Evolutionary conservation across 2,888 invertebrate species (phyloP), one percentile per base, ranked within the genome.

Genomic region (Listrodromus nycthemerus): DNA sequence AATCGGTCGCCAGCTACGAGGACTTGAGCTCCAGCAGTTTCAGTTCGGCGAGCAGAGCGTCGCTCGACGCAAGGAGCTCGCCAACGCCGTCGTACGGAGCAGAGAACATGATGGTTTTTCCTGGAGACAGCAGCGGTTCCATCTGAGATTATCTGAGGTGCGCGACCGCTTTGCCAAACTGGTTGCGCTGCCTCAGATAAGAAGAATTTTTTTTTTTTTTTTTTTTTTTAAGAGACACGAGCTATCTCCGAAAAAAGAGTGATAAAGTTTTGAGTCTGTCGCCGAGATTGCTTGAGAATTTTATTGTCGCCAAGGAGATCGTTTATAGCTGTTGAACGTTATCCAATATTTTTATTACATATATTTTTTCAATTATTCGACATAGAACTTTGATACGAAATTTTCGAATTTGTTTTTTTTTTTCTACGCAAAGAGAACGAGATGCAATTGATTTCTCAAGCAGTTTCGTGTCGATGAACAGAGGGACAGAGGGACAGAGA

Each of bases 11-110:
- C 30, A 94, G 93, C 85, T 93, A 91, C 86, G 97, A 97, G 92
- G 97, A 97, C 91, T 94, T 97, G 70, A 97, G 97, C 92, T 96
- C 97, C 48, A 97, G 97, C 93, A 97, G 97, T 93, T 96, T 97
- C 90, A 97, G 97, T 91, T 97, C 97, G 0, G 96, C 96, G 13
- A 97, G 97, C 89, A 95, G 97, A 75, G 96, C 97, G 16, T 97
- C 97, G 0, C 94, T 96, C 73, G 96, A 96, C 90, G 95, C 96
- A 7, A 95, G 96, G 66, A 95, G 96, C 33, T 96, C 96, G 21
- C 97, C 97, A 33, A 96, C 97, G 2, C 96, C 97, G 33, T 97
- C 96, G 88, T 96, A 96, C 92, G 96, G 96, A 88, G 96, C 96
- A 74, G 96, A 97, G 91, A 96, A 96, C 92, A 94, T 96, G 90